Percentiles rank a stretch among this genome's conserved stretches.
These are phyloP conservation scores for Spisula subtruncata DNA, from an alignment of 2,888 invertebrate genomes.

Conservation along the genomic window DNA sequence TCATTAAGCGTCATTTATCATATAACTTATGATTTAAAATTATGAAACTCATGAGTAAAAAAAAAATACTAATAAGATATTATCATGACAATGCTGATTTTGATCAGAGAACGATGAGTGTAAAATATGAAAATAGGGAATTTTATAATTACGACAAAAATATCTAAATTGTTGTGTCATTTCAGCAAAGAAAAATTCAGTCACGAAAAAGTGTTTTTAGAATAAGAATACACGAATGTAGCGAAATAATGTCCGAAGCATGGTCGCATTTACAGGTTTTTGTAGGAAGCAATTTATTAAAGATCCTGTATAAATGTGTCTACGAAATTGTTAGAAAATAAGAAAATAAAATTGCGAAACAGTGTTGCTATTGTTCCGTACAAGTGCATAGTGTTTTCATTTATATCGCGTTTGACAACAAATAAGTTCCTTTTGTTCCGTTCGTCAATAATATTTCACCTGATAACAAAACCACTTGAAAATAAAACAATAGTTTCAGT, in stretches of 20 bases:
- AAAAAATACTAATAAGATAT: not conserved
- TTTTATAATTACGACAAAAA: no score
- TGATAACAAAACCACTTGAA: constrained; percentile 11
- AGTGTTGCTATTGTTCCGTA: not conserved
- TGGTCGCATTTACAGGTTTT: not conserved
- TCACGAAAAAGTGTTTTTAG: not conserved
- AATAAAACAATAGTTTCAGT: not conserved
- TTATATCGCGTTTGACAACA: constrained; percentile 5
- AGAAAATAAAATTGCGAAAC: not conserved
- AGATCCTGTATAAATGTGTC: not conserved
- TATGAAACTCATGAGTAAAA: not conserved
- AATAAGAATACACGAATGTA: not conserved
- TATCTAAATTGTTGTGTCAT: not conserved
- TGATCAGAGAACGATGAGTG: no score
- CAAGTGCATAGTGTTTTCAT: not conserved
- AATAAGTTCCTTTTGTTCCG: not conserved
- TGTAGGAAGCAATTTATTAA: not conserved
- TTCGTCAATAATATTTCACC: constrained; percentile 10
- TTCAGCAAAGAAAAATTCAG: not conserved
- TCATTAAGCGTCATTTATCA: not conserved
- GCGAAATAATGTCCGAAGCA: not conserved
- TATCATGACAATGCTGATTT: not conserved
- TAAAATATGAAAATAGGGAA: no score
- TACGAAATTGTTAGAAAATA: not conserved
- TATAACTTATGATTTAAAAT: not conserved